A percentile compares a stretch with the other conserved stretches of the same genome.
These are phyloP conservation scores for Oopsacas minuta DNA, from an alignment of 37 sponge, comb jelly and placozoan genomes.

Conservation along the genomic window DNA sequence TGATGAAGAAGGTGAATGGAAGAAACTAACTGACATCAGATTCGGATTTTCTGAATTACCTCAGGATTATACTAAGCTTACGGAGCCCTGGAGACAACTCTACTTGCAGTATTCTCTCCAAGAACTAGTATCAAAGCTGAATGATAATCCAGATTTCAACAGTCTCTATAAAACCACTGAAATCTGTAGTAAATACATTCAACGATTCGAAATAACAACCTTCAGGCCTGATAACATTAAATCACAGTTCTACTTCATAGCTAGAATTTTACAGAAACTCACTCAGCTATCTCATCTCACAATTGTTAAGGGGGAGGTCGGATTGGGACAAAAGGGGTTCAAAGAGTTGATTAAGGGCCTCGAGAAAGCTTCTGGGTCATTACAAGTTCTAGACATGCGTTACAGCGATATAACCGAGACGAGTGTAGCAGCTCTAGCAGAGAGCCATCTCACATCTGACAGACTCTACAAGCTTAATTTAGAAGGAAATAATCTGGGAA, in stretches of 20 bases:
- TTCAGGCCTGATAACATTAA: slow-evolving; percentile 43
- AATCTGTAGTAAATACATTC: slow-evolving; percentile 29
- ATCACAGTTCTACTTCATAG: slow-evolving; percentile 39
- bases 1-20: slow-evolving; percentile 38
- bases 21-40: slow-evolving; percentile 32
- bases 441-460: slow-evolving; percentile 44
- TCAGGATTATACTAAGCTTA: slow-evolving; percentile 21
- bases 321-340: slow-evolving; percentile 45
- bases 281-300: slow-evolving; percentile 38
- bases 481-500: slow-evolving; percentile 36
- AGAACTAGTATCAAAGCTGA: slow-evolving; percentile 43
- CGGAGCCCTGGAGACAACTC: slow-evolving; percentile 40
- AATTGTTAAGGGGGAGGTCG: slow-evolving; percentile 39
- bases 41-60: slow-evolving; percentile 43
- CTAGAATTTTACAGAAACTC: slow-evolving; percentile 30
- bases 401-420: slow-evolving; percentile 31
- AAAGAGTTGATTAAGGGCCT: slow-evolving; percentile 49
- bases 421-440: slow-evolving; percentile 34
- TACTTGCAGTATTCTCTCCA: slow-evolving; percentile 50
- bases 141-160: slow-evolving; percentile 48
- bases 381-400: slow-evolving; percentile 37
- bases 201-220: slow-evolving; percentile 32
- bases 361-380: slow-evolving; percentile 37
- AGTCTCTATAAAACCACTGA: slow-evolving; percentile 29
- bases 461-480: slow-evolving; percentile 32